phyloP scores from a whole-genome alignment of 1,140 invertebrate genomes.

The Heliconius hewitsoni region DNA sequence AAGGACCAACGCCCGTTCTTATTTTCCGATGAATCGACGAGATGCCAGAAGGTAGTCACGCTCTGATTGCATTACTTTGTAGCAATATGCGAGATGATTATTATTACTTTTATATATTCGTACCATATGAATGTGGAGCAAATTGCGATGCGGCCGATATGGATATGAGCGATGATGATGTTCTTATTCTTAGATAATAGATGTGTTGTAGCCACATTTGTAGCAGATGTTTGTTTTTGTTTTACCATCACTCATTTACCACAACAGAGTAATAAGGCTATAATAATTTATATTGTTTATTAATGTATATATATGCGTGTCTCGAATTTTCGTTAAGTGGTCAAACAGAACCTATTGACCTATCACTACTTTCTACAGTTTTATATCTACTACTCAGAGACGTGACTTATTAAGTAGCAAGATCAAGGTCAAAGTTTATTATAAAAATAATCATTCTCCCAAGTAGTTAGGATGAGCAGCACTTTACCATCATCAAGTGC shows the following conservation, averaged over 20 bases:
- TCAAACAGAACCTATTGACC: no score
- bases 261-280: neutral
- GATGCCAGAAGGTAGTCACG: conserved; percentile 37
- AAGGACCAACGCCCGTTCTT: conserved; percentile 40
- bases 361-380: no score
- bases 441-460: no score
- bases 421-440: no score
- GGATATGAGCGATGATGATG: neutral
- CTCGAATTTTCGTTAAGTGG: neutral
- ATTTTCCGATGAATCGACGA: conserved; percentile 28
- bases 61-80: conserved; percentile 30
- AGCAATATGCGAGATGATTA: conserved; percentile 18
- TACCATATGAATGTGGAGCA: neutral
- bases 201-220: conserved; percentile 6
- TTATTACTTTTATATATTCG: conserved; percentile 5
- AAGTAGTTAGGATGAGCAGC: no score
- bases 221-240: conserved; percentile 4
- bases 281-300: neutral
- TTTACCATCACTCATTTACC: neutral
- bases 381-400: no score
- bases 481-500: no score
- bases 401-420: no score
- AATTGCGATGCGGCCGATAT: neutral
- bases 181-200: neutral
- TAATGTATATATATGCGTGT: neutral